A percentile compares a stretch with the other conserved stretches of the same genome.
Evolutionary conservation across 1,140 invertebrate genomes (phyloP).

Genomic region (Pseudomyrmex dendroicus): DNA sequence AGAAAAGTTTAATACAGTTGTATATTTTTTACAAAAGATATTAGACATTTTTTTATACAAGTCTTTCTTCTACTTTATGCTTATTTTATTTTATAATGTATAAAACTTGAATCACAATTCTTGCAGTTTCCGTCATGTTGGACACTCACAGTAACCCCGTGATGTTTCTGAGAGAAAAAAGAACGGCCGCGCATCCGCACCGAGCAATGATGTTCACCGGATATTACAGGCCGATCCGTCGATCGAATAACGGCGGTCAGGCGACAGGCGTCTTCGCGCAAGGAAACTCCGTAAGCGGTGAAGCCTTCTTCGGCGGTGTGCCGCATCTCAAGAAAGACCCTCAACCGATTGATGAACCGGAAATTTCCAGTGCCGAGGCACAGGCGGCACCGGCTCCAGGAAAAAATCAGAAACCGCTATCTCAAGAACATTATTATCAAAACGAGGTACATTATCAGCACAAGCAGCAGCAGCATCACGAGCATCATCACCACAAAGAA

Average conservation of each 20-base stretch:
- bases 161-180: conserved; percentile 72
- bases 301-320: conserved; percentile 74
- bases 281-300: conserved; percentile 79
- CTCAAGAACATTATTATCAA: conserved; percentile 46
- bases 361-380: conserved; percentile 76
- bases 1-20: too few species aligned
- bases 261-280: conserved; percentile 80
- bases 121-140: conserved; percentile 73
- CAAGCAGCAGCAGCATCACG: conserved; percentile 10
- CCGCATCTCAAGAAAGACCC: conserved; percentile 62
- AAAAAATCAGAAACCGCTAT: conserved; percentile 22
- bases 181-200: conserved; percentile 71
- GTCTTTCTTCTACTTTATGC: too few species aligned
- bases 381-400: conserved; percentile 73
- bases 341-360: conserved; percentile 75
- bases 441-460: conserved; percentile 36
- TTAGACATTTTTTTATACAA: too few species aligned
- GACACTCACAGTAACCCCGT: conserved; percentile 68
- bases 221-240: conserved; percentile 77
- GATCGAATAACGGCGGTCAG: conserved; percentile 63
- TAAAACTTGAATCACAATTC: not conserved
- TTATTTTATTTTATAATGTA: not conserved
- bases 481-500: conserved; percentile 24
- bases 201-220: conserved; percentile 82
- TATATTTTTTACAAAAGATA: too few species aligned